Base-by-base conservation (phyloP, 2,113 vertebrate species). In the Sus scrofa region DNA sequence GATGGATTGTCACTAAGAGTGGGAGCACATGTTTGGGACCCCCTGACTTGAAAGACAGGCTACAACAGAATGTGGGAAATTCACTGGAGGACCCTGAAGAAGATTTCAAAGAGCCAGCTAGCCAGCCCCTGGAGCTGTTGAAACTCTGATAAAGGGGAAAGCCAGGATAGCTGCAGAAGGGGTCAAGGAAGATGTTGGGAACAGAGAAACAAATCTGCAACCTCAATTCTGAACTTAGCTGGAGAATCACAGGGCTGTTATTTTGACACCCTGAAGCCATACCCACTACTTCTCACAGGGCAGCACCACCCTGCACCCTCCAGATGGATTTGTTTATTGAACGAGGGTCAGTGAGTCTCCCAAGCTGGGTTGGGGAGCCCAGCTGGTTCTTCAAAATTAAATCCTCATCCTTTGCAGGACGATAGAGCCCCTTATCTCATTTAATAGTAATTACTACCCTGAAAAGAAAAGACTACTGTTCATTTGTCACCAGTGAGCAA, bases 81-180 rank as follows among this genome's bases (percentile, higher is more conserved):
- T 30, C 56, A 39, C 26, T 14, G 24, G 16, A 68, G 50, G 74
- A 24, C 26, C 86, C 37, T 68, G 34, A 70, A 34, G 13, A 56
- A 39, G 56, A 62, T n/a, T 39, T 32, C 34, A 24, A 6, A 26
- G 63, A 68, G 27, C 3, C 39, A 71, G 81, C 24, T 16, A 91
- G 78, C 65, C 22, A 56, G 32, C 50, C 56, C 62, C 44, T 0
- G 2, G 19, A 27, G 34, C 44, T 86, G 67, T 54, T 16, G 27
- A 32, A 73, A 71, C 32, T 50, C 19, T 4, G 26, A 39, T 2
- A 30, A 63, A 65, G 19, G 19, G 60, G 34, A 14, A 14, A 54
- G 14, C 7, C 0, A 10, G 4, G 70, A 12, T 44, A 44, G 44
- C 44, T 44, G 44, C 4, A 44, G 44, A 20, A 0, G 9, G 18